Conservation (phyloP, 2,113 vertebrate species). For the Athene noctua region DNA sequence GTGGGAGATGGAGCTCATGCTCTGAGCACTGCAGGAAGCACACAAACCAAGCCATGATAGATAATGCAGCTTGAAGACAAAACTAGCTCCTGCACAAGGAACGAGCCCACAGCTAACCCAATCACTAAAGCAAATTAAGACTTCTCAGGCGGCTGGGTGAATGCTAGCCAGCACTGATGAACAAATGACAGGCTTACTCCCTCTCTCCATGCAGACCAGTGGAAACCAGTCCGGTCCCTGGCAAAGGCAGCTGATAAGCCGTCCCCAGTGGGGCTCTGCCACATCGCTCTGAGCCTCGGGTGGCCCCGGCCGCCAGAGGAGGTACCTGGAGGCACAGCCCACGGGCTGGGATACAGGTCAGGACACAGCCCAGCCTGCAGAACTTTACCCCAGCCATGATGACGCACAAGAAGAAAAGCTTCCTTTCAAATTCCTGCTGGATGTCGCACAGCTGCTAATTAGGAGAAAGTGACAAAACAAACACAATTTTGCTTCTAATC, state of each 20-base stretch:
- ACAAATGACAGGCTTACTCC: neutral
- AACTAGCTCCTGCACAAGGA: neutral
- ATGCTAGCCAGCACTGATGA: neutral
- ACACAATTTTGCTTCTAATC: slow-evolving; percentile 10
- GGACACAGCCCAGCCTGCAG: neutral
- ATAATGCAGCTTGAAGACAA: neutral
- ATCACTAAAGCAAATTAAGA: neutral
- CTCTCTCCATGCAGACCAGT: neutral
- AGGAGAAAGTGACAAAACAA: slow-evolving; percentile 25
- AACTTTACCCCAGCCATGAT: accelerated
- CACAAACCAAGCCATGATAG: neutral
- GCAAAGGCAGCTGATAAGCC: neutral
- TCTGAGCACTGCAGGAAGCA: neutral
- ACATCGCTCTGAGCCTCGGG: accelerated
- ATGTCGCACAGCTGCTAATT: neutral
- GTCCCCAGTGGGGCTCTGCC: neutral
- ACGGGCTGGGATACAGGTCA: neutral
- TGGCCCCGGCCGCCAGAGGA: neutral
- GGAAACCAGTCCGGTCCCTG: neutral
- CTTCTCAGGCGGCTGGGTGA: neutral
- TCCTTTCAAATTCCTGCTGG: neutral
- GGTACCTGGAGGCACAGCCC: neutral
- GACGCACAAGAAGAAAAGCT: neutral
- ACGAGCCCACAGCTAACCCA: neutral
- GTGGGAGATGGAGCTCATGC: neutral